phyloP scores from a whole-genome alignment of 2,113 vertebrate genomes.

The Alligator sinensis region DNA sequence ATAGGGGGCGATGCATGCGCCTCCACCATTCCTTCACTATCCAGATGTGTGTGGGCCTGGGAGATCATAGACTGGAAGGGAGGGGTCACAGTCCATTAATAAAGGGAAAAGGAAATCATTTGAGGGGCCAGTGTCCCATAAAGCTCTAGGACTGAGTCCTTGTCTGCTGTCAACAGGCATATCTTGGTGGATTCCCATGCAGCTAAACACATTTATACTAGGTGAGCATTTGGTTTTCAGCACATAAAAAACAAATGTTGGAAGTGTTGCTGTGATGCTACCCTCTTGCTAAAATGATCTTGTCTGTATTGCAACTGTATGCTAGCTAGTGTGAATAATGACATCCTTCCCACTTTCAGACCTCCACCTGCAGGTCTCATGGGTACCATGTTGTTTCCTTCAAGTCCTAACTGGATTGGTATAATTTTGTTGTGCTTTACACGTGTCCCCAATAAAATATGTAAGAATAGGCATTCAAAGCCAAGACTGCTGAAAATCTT shows the following conservation, averaged over 20 bases:
- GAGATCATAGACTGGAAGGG: neutral
- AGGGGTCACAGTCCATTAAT: neutral
- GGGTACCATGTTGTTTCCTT: conserved; percentile 1
- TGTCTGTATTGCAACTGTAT: neutral
- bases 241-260: neutral
- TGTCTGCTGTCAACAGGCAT: neutral
- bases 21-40: neutral
- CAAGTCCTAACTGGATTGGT: neutral
- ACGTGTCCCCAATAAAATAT: neutral
- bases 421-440: neutral
- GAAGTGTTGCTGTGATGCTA: neutral
- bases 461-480: neutral
- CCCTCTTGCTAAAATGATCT: neutral
- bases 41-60: neutral
- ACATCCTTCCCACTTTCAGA: neutral
- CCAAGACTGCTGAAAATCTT: conserved; percentile 1
- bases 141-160: neutral
- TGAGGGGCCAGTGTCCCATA: neutral
- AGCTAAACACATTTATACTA: neutral
- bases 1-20: neutral
- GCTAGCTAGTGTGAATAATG: neutral
- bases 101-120: neutral
- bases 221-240: neutral
- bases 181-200: neutral
- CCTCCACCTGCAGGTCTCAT: neutral